Base-by-base conservation (phyloP, 2,113 vertebrate genomes). In the Callocephalon fimbriatum region DNA sequence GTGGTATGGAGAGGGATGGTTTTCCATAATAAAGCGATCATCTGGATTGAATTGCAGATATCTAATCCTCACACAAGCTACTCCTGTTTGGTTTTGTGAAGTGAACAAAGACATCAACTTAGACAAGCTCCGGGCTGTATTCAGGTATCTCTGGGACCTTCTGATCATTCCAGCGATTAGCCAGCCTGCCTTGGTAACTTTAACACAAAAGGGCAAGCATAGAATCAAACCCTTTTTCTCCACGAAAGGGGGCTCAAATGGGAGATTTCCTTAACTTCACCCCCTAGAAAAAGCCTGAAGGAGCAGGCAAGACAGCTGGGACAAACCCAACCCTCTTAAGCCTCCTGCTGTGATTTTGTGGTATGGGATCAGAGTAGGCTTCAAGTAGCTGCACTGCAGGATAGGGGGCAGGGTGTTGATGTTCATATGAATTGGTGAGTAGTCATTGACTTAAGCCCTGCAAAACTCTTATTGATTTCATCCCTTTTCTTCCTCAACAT, bases 11-110 rank as follows among this genome's bases (percentile, higher is more conserved):
- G 61, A 56, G 71, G 90, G 70, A 91, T 93, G 51, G 47, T 82
- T 98, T 98, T 96, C 89, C 91, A 94, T 97, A 95, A 97, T 90
- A 94, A 98, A 97, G 90, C n/a, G 12, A 63, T 97, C 81, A 78
- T 98, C 86, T 96, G 94, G 90, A 93, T 96, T 96, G 94, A 97
- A 97, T 96, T 97, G 93, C 93, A 97, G 96, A 96, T 95, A 95
- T 79, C 86, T 96, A 97, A 97, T 98, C 96, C 96, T 88, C 86
- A 90, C 82, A 93, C 86, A 93, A 81, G 92, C 84, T 94, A 58
- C 71, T 96, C 62, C 94, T 95, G 32, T 92, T 94, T 95, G 76
- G 70, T 96, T 98, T 97, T 97, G 95, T 97, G 83, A 90, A 84
- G 76, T 9, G 50, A 97, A 97, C 88, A 97, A 98, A 97, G 94